Percentiles rank a stretch among this genome's conserved stretches.
These are phyloP conservation scores for Catocala sponsa DNA, from an alignment of 2,888 invertebrate species.

Conservation along the genomic window DNA sequence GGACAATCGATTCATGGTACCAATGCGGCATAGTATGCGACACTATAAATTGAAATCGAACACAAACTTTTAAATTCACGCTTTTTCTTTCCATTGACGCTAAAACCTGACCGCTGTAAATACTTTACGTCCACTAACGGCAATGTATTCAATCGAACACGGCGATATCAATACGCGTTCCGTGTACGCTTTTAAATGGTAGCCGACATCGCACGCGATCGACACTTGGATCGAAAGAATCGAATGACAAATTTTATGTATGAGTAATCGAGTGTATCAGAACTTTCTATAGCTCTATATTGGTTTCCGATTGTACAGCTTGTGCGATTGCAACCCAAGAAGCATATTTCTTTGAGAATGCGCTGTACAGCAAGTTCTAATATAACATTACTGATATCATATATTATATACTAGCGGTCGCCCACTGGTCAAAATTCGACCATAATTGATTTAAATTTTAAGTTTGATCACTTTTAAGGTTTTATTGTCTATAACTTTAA, in stretches of 20 bases:
- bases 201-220: slow-evolving; percentile 59
- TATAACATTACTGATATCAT: too few species aligned
- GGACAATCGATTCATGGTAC: slow-evolving; percentile 84
- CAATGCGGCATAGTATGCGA: slow-evolving; percentile 82
- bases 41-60: slow-evolving; percentile 74
- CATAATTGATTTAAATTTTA: too few species aligned
- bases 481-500: too few species aligned
- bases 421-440: too few species aligned
- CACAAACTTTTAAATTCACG: slow-evolving; percentile 57
- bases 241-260: slow-evolving; percentile 64
- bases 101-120: slow-evolving; percentile 18
- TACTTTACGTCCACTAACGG: slow-evolving; percentile 19
- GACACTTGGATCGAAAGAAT: slow-evolving; percentile 62
- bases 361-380: neutral
- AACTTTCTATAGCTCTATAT: slow-evolving; percentile 61
- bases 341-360: slow-evolving; percentile 44
- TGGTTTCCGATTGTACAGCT: slow-evolving; percentile 57
- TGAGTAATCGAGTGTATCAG: slow-evolving; percentile 55
- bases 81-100: slow-evolving; percentile 56
- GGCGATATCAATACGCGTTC: slow-evolving; percentile 43
- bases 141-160: slow-evolving; percentile 51
- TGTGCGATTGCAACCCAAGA: slow-evolving; percentile 41
- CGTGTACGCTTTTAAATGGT: slow-evolving; percentile 50
- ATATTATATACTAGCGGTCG: too few species aligned
- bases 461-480: too few species aligned